Base-by-base conservation (phyloP, 1,140 invertebrate species). In the Orius insidiosus region DNA sequence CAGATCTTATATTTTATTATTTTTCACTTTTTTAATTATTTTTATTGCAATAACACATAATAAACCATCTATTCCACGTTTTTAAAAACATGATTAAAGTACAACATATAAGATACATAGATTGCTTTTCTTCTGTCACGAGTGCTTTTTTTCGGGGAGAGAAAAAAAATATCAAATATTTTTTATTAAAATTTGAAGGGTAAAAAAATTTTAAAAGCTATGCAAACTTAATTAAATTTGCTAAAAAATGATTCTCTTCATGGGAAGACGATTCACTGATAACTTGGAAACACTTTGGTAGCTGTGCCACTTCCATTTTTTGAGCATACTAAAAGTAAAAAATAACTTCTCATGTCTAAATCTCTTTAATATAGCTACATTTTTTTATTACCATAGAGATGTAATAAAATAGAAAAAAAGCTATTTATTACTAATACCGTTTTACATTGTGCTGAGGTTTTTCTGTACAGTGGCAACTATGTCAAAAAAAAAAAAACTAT, bases 341-440 rank as follows among this genome's bases (percentile, higher is more conserved):
- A 55, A 55, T 55, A 55, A 52, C 54, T 55, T 24, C 49, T 50
- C 48, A 51, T 55, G 53, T 54, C 52, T 54, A 52, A 53, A 52
- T 53, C 48, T 53, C 36, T 54, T 46, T 45, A 46, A 54, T 52
- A 54, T 49, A 54, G 47, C 53, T 55, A 54, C 48, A 51, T 54
- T 52, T 55, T 49, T 53, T 41, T 24, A 42, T 50, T 47, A 47
- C 47, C 37, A 49, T 54, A 55, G 54, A 53, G 53, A 52, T 46
- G 51, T 55, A 55, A 55, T 55, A 55, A 55, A 55, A 55, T 55
- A 55, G 54, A 55, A 55, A 53, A 55, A 55, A 55, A 44, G 51
- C 54, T 55, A 55, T 52, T 46, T 51, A 40, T 42, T 52, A 49
- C 51, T 54, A 54, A 48, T 55, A 53, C 52, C 46, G 48, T 50